Evolutionary conservation across 2,888 invertebrate species (phyloP), one percentile per base, ranked within the genome.

Genomic region (Tanytarsus gracilentus): DNA sequence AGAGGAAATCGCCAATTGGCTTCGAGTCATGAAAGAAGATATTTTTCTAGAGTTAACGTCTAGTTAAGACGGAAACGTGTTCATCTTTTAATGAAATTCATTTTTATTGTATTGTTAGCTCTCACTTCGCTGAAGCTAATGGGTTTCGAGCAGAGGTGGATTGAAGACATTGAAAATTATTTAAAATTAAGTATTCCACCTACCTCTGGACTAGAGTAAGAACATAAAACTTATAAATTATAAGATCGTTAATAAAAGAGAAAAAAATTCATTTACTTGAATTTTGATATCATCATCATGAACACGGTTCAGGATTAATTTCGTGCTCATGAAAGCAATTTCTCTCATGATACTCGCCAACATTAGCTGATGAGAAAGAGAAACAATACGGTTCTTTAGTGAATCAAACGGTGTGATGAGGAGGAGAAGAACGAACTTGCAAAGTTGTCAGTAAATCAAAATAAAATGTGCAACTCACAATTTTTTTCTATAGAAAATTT

Each of bases 51-150:
- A n/a, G 18, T 6, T 21, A 14, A 9, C 40, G 21, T 16, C 40
- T 40, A 18, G 40, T 40, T 40, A 40, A 40, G 40, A 40, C 40
- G 40, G 40, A 40, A 40, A 40, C 40, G 14, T 9, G 21, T 40
- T 40, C 40, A 40, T 40, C 18, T 40, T 21, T 4, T 18, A 40
- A 18, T 40, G 40, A 40, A 40, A 16, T 40, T 40, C 18, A 9
- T 21, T 16, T 9, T 40, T 14, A 16, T 6, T 18, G 40, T 40
- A 40, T 18, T 36, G 36, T 14, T 14, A n/a, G n/a, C n/a, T n/a
- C n/a, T n/a, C n/a, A n/a, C n/a, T n/a, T n/a, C n/a, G n/a, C n/a
- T n/a, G n/a, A n/a, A n/a, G n/a, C n/a, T n/a, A n/a, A n/a, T n/a
- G n/a, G n/a, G n/a, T n/a, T n/a, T n/a, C n/a, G n/a, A n/a, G n/a